phyloP scores from a whole-genome alignment of 2,888 invertebrate species.

The Drosophila quinaria region DNA sequence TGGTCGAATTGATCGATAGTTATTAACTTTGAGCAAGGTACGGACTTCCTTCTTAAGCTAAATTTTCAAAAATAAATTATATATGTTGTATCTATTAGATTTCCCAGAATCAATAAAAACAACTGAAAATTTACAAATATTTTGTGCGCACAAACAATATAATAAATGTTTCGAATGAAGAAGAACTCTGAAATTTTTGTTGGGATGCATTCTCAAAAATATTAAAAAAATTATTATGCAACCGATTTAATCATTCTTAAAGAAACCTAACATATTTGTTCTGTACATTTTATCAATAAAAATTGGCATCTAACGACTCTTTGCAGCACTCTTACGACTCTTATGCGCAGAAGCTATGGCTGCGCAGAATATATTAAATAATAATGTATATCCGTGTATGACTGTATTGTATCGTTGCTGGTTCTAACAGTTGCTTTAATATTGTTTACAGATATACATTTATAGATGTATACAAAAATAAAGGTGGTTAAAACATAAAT shows the following conservation, averaged over 20 bases:
- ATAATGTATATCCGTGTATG: constrained; percentile 39
- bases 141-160: not conserved
- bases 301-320: not conserved
- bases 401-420: constrained; percentile 36
- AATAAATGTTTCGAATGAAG: not conserved
- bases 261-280: not conserved
- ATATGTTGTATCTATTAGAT: not conserved
- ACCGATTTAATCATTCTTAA: not conserved
- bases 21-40: not conserved
- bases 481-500: constrained; percentile 33
- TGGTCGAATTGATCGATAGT: constrained; percentile 1
- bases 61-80: not conserved
- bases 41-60: not conserved
- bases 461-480: constrained; percentile 39
- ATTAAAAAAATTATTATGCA: not conserved
- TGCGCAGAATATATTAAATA: constrained; percentile 54
- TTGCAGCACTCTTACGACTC: constrained; percentile 7
- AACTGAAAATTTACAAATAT: not conserved
- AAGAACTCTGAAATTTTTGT: not conserved
- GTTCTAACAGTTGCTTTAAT: constrained; percentile 32
- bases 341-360: constrained; percentile 45
- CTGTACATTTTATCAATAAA: not conserved
- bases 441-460: constrained; percentile 36
- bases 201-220: not conserved
- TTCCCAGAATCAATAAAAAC: not conserved